Percentiles rank a stretch among this genome's conserved stretches.
Conservation (phyloP, 1,140 invertebrate species). For the Danaus melanippus region DNA sequence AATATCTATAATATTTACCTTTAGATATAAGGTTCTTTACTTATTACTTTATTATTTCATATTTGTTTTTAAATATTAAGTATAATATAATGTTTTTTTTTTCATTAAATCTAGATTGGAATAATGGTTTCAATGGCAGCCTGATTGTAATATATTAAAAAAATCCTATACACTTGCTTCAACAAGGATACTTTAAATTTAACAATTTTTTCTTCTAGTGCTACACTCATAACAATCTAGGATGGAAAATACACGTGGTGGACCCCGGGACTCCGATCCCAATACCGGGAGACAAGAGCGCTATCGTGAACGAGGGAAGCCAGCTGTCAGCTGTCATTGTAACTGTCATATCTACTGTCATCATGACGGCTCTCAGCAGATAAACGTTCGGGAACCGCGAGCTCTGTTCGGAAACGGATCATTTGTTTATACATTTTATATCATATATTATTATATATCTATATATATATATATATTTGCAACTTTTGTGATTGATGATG, state of each 20-base stretch:
- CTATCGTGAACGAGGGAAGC: constrained; percentile 21
- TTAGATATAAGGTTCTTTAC: too few species aligned
- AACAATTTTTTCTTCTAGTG: constrained; percentile 76
- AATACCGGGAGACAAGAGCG: constrained; percentile 33
- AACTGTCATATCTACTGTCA: constrained; percentile 6
- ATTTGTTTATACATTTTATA: constrained; percentile 12
- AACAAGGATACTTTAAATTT: too few species aligned
- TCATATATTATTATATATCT: constrained; percentile 2
- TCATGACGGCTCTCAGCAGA: constrained; percentile 33
- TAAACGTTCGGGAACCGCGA: constrained; percentile 35
- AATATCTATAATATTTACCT: too few species aligned
- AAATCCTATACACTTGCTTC: too few species aligned
- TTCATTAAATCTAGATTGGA: too few species aligned
- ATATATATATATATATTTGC: constrained; percentile 1
- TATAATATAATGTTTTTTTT: too few species aligned
- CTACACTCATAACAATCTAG: constrained; percentile 91
- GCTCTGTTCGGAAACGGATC: constrained; percentile 28
- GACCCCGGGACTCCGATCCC: constrained; percentile 74
- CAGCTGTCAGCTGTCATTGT: constrained; percentile 11
- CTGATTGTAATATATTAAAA: background rate
- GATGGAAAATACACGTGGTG: constrained; percentile 94
- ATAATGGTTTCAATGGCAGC: background rate
- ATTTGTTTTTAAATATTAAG: too few species aligned
- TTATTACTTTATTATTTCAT: too few species aligned
- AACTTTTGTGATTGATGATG: background rate